Base-by-base conservation (phyloP, 1,140 invertebrate species). In the Panonychus citri region DNA sequence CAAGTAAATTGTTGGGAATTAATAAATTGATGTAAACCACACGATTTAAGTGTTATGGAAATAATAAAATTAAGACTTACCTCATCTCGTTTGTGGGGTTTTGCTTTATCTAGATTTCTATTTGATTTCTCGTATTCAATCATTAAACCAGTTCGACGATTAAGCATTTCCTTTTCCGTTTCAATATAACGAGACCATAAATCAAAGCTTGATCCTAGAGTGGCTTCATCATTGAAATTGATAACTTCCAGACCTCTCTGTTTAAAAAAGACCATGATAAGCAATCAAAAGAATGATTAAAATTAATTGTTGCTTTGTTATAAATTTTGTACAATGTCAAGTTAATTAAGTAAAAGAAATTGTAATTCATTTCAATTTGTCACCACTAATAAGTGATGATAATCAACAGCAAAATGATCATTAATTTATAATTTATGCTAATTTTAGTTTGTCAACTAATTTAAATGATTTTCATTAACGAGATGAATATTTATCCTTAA, bases 41-140 rank as follows among this genome's bases (percentile, higher is more conserved):
- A n/a, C n/a, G n/a, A n/a, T n/a, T n/a, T n/a, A n/a, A n/a, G n/a
- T n/a, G n/a, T n/a, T n/a, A n/a, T n/a, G n/a, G n/a, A n/a, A 40
- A 5, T 40, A 10, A 40, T 12, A n/a, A 10, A n/a, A n/a, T n/a
- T n/a, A n/a, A n/a, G n/a, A 68, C 70, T 69, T 59, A 73, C 71
- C 51, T 65, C 65, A 60, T 66, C 61, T 59, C 62, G 65, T 58
- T 71, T 71, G 15, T 64, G 64, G 50, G 69, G 66, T 60, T 72
- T 73, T 21, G 71, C 68, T 60, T 71, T 71, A 43, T 71, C 70
- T 43, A 72, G 59, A 8, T 64, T 63, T 59, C 64, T 66, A 54
- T 68, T 70, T 3, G 70, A 65, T 60, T 70, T 66, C 64, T 73
- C 70, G 66, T 71, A 73, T 5, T 70, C 66, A 43, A 73, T 64